A percentile compares a stretch with the other conserved stretches of the same genome.
phyloP scores from a whole-genome alignment of 1,140 invertebrate genomes.

The Telenomus remus region DNA sequence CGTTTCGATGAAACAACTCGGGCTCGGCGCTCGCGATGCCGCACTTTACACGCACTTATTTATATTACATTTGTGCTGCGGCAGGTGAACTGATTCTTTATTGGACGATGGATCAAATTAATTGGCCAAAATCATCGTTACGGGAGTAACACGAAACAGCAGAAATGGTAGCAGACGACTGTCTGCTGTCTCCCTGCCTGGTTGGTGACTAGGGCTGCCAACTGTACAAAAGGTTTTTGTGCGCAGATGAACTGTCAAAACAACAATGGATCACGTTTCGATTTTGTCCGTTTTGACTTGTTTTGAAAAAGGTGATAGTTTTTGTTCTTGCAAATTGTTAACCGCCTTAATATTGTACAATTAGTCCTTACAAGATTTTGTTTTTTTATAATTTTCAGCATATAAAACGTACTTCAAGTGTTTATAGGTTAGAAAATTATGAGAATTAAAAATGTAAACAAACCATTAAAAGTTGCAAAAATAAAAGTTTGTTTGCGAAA shows the following conservation, averaged over 20 bases:
- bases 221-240: not conserved
- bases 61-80: conserved; percentile 25
- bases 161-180: conserved; percentile 41
- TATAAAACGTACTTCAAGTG: not conserved
- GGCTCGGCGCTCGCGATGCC: not conserved
- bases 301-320: conserved; percentile 9
- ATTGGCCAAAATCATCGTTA: conserved; percentile 14
- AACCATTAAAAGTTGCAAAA: too few relatives aligned
- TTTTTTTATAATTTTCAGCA: too few relatives aligned
- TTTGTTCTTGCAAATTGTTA: not conserved
- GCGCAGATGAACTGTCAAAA: not conserved
- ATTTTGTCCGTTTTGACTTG: not conserved
- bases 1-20: not conserved
- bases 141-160: conserved; percentile 13
- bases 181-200: conserved; percentile 3
- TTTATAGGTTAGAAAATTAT: not conserved
- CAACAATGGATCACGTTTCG: not conserved
- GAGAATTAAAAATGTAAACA: too few relatives aligned
- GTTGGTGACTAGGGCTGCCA: not conserved
- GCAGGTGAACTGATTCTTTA: conserved; percentile 2
- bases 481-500: too few relatives aligned
- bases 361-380: too few relatives aligned
- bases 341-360: too few relatives aligned
- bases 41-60: conserved; percentile 19
- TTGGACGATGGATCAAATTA: conserved; percentile 5